Evolutionary conservation across 2,113 vertebrate genomes (phyloP).

Genomic region (Erythrolamprus reginae): DNA sequence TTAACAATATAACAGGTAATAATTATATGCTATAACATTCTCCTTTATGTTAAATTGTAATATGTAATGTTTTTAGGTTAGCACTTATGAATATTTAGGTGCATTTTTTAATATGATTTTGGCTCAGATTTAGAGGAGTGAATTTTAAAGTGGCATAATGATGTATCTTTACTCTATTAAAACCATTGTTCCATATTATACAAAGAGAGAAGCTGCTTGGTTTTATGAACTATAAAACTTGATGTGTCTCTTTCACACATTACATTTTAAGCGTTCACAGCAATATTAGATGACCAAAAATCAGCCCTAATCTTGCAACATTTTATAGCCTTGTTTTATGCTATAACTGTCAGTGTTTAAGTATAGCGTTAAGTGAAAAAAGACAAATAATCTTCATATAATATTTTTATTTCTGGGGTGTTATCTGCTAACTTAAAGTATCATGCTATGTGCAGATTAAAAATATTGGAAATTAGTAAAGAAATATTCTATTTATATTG

Average conservation of each 20-base stretch:
- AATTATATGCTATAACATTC: constrained; percentile 12
- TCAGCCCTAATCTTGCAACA: background rate
- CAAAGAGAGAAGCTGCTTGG: background rate
- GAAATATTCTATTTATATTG: background rate
- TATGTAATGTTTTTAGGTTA: background rate
- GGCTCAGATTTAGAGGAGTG: background rate
- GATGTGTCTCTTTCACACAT: background rate
- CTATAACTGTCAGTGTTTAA: background rate
- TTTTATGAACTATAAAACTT: background rate
- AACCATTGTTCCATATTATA: background rate
- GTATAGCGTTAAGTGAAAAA: background rate
- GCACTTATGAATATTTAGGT: background rate
- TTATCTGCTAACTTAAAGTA: background rate
- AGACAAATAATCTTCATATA: background rate
- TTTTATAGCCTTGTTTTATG: background rate
- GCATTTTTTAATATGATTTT: background rate
- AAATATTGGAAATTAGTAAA: background rate
- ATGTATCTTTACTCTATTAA: background rate
- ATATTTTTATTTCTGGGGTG: background rate
- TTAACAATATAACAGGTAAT: no score
- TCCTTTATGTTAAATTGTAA: background rate
- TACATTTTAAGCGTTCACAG: background rate
- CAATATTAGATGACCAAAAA: background rate
- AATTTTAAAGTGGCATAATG: background rate
- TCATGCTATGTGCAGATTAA: background rate